Base-by-base conservation (phyloP, 2,888 invertebrate species). In the Cantharis flavilabris region DNA sequence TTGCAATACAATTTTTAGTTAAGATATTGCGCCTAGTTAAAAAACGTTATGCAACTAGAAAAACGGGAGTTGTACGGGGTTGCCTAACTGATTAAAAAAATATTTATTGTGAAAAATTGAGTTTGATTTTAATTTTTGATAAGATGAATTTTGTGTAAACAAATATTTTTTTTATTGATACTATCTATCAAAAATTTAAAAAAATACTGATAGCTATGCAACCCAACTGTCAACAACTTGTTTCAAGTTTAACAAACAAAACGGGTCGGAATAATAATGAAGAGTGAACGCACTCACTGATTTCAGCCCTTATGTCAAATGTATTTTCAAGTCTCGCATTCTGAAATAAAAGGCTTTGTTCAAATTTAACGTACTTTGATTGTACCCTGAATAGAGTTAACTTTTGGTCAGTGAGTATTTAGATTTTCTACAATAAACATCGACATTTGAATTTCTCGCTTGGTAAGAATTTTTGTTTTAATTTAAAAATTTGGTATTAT, bases 141-240 rank as follows among this genome's bases (percentile, higher is more conserved):
- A 2, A n/a, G n/a, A 7, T n/a, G 7, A 49, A n/a, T 5, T 49
- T 49, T n/a, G n/a, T 7, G 49, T 9, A 7, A 49, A 49, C n/a
- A 49, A 49, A 16, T 16, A 9, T n/a, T 49, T n/a, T 49, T 49
- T 30, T 30, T 30, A 30, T 10, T 11, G 9, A 49, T 13, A n/a
- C n/a, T 49, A 49, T 49, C 28, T 49, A 49, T 49, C 49, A 49
- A 49, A 49, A 49, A 49, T 49, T 49, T 7, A 49, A 49, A 49
- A 49, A 49, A 49, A 49, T n/a, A 9, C 49, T 49, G 72, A 72
- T 14, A 62, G n/a, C 23, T 81, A 81, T 78, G 81, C 81, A 81
- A 82, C 81, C 81, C 80, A 81, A 80, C 79, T 82, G 77, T 79
- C 82, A 77, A 30, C 71, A 67, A 77, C 69, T 76, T 75, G 69